Evolutionary conservation across 2,797 vertebrate species (phyloP).

Genomic region (Diglossa cyanea): DNA sequence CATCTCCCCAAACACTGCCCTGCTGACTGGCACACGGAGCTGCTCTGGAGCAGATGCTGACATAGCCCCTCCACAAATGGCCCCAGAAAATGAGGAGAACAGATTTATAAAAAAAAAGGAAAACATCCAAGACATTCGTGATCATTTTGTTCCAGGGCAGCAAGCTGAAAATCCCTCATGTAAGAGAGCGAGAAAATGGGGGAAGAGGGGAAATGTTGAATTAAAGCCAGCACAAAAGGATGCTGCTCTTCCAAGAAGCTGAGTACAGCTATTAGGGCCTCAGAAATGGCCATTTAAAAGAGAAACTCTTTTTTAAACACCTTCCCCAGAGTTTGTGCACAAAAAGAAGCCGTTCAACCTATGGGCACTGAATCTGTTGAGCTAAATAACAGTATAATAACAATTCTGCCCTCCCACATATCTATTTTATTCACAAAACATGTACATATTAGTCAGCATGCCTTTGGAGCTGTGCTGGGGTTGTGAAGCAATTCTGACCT

Average conservation of each 20-base stretch:
- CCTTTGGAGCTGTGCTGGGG: not conserved
- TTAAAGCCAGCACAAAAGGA: not conserved
- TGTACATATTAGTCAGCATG: not conserved
- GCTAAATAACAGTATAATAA: not conserved
- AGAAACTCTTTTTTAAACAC: not conserved
- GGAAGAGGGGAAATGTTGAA: not conserved
- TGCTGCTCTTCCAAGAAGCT: not conserved
- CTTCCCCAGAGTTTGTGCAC: not conserved
- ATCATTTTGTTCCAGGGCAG: not conserved
- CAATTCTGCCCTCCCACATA: not conserved
- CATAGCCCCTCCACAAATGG: not conserved
- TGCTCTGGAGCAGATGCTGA: not conserved
- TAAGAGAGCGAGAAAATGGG: not conserved
- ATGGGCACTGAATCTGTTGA: not conserved
- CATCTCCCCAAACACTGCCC: not conserved
- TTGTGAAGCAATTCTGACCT: not conserved
- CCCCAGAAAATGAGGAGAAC: not conserved
- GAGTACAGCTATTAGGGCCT: not conserved
- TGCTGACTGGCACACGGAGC: accelerated
- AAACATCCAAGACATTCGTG: not conserved
- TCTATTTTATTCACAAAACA: not conserved
- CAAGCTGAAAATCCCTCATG: not conserved
- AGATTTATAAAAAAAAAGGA: not conserved
- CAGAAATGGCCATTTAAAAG: not conserved
- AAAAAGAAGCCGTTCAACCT: not conserved